A percentile compares a stretch with the other conserved stretches of the same genome.
Conservation (phyloP, 2,113 vertebrate genomes). For the Pavo muticus region DNA sequence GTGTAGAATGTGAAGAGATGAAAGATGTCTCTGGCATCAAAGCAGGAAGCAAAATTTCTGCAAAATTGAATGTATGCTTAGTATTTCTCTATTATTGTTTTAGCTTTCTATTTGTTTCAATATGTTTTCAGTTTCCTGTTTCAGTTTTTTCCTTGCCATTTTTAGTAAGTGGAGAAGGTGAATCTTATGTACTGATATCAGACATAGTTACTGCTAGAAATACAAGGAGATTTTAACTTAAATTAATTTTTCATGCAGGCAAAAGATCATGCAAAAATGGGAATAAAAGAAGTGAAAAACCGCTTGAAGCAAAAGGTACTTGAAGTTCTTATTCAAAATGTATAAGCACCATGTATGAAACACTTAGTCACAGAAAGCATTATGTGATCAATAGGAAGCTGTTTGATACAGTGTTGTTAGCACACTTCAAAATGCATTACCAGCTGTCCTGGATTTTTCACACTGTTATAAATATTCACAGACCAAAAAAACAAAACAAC, state of each 20-base stretch:
- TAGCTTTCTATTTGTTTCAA: conserved; percentile 72
- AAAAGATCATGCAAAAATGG: conserved; percentile 98
- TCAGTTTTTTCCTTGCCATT: conserved; percentile 56
- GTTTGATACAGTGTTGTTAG: conserved; percentile 83
- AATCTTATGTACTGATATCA: conserved; percentile 64
- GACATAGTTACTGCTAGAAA: conserved; percentile 69
- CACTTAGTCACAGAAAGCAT: conserved; percentile 77
- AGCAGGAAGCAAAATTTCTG: conserved; percentile 57
- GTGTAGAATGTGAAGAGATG: not conserved
- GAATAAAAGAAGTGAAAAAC: conserved; percentile 97
- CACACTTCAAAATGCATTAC: conserved; percentile 87
- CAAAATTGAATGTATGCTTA: not conserved
- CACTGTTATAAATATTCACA: conserved; percentile 86
- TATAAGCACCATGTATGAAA: conserved; percentile 78
- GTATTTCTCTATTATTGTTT: conserved; percentile 55
- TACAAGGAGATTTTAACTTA: conserved; percentile 80
- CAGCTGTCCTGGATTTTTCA: conserved; percentile 83
- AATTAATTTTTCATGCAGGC: conserved; percentile 88
- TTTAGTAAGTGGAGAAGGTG: conserved; percentile 73
- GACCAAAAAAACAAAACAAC: conserved; percentile 73
- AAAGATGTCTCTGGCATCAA: not conserved
- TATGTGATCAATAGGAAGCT: conserved; percentile 83
- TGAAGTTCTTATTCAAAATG: conserved; percentile 85
- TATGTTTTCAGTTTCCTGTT: conserved; percentile 63
- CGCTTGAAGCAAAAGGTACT: conserved; percentile 92